Percentiles rank a stretch among this genome's conserved stretches.
phyloP scores from a whole-genome alignment of 2,888 invertebrate genomes.

The Nephrocerus scutellatus region DNA sequence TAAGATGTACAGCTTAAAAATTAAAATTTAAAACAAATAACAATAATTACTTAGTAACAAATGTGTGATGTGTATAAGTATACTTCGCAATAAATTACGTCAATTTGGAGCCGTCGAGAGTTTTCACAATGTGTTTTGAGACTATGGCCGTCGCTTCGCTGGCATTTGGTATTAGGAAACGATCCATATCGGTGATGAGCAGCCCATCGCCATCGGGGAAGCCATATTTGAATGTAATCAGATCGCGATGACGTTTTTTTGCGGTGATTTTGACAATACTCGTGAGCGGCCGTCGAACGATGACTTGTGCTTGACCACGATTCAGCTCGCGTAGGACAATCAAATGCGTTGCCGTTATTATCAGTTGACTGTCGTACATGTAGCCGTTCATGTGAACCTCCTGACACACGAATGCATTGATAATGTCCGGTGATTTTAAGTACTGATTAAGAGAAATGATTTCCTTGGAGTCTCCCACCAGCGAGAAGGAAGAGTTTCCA shows the following conservation, averaged over 20 bases:
- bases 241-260: constrained; percentile 87
- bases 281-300: constrained; percentile 79
- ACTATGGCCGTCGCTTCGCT: constrained; percentile 83
- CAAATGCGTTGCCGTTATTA: constrained; percentile 79
- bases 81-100: no score
- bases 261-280: constrained; percentile 96
- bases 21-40: no score
- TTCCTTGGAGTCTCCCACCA: constrained; percentile 63
- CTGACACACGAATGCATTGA: constrained; percentile 84
- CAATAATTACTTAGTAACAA: no score
- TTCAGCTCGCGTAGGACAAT: constrained; percentile 72
- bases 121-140: constrained; percentile 77
- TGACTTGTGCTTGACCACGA: constrained; percentile 73
- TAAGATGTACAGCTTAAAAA: no score
- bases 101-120: constrained; percentile 41
- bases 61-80: no score
- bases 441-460: constrained; percentile 73
- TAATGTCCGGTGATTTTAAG: constrained; percentile 73
- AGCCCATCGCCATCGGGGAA: constrained; percentile 72
- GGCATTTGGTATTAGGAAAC: constrained; percentile 87
- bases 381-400: constrained; percentile 85
- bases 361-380: constrained; percentile 80
- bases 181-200: constrained; percentile 82
- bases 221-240: constrained; percentile 96
- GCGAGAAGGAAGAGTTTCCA: constrained; percentile 46